Conservation (phyloP, 2,113 vertebrate genomes). For the Silurus meridionalis region DNA sequence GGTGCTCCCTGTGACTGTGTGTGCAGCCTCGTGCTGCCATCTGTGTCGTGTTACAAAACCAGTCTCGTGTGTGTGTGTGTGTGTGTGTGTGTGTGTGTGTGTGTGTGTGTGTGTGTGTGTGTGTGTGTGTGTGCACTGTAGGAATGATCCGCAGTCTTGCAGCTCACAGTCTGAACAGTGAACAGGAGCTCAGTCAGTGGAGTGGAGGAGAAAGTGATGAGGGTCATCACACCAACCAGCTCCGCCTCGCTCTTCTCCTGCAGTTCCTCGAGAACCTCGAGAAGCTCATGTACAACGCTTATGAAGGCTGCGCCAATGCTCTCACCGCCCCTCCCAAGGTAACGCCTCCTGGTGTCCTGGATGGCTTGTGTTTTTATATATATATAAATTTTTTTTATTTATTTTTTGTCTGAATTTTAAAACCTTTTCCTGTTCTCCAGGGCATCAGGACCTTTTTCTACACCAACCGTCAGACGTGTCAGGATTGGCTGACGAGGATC, state of each 20-base stretch:
- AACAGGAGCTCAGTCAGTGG: constrained; percentile 93
- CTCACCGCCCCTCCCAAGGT: constrained; percentile 97
- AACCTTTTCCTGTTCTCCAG: constrained; percentile 62
- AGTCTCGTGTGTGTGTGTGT: not conserved
- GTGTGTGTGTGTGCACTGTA: constrained; percentile 52
- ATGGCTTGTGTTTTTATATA: too few species aligned
- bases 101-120: not conserved
- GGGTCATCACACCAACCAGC: constrained; percentile 91
- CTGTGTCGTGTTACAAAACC: too few species aligned
- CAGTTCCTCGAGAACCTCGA: constrained; percentile 97
- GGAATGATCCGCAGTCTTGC: constrained; percentile 96
- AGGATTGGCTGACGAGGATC: constrained; percentile 95
- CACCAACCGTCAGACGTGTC: constrained; percentile 96
- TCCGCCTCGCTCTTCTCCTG: constrained; percentile 89
- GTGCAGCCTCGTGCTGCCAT: too few species aligned
- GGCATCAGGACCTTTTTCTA: constrained; percentile 97
- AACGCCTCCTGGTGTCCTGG: too few species aligned
- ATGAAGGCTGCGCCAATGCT: constrained; percentile 95
- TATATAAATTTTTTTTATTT: not conserved
- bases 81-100: not conserved
- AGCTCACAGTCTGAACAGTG: constrained; percentile 89
- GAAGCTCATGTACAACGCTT: constrained; percentile 98
- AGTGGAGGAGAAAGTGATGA: constrained; percentile 89
- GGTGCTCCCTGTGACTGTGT: too few species aligned
- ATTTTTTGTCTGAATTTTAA: not conserved